Evolutionary conservation across 2,113 vertebrate genomes (phyloP).

Genomic region (Charadrius vociferus): DNA sequence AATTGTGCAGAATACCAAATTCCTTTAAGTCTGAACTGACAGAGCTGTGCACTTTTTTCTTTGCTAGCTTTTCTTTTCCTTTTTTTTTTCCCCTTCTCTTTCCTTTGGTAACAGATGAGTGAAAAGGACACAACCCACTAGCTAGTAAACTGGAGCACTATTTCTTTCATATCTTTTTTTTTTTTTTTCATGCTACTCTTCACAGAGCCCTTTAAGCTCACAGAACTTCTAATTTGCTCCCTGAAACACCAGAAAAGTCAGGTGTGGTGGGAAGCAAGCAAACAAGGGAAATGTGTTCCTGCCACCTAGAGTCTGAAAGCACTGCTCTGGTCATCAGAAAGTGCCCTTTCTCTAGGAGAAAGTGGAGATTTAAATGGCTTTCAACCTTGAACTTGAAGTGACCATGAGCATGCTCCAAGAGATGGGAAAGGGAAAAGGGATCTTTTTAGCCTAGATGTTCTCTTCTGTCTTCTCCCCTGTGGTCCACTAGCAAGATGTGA

Average conservation of each 20-base stretch:
- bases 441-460: neutral
- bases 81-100: neutral
- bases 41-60: neutral
- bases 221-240: neutral
- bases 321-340: neutral
- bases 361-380: neutral
- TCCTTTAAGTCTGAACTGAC: neutral
- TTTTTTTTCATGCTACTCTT: neutral
- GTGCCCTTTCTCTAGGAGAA: neutral
- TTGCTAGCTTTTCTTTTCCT: neutral
- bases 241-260: neutral
- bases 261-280: neutral
- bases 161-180: rapidly evolving
- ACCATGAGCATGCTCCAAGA: neutral
- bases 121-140: neutral
- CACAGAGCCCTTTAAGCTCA: neutral
- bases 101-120: neutral
- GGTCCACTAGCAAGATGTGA: neutral
- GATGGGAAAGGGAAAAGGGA: neutral
- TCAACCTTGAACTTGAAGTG: neutral
- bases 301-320: neutral
- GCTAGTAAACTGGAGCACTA: neutral
- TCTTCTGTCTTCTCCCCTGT: neutral
- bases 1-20: slow-evolving; percentile 40
- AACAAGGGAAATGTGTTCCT: neutral